Base-by-base conservation (phyloP, 2,113 vertebrate genomes). In the Myodes glareolus region DNA sequence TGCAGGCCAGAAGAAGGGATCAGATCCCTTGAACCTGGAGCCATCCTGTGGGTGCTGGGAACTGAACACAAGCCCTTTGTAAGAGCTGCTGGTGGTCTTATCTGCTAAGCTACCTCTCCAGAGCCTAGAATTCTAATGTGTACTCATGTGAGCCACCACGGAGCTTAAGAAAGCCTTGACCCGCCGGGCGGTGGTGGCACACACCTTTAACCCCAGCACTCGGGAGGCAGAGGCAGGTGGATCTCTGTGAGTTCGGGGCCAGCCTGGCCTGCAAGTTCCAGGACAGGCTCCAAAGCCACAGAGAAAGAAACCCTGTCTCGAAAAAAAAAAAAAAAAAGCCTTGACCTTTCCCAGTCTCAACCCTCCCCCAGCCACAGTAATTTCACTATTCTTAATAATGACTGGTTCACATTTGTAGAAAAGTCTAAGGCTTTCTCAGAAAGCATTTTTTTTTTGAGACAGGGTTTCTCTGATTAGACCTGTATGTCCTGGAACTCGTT, bases 371-470 rank as follows among this genome's bases (percentile, higher is more conserved):
- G 16, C 12, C 33, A 73, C 33, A 36, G 3, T 90, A 68, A 86
- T 68, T 95, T 85, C 45, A 94, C 96, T 91, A 50, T 29, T 47
- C 36, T 87, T 94, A 21, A 70, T 85, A 93, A 89, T 52, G 68
- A 65, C 76, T 91, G 75, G 33, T 75, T 85, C 84, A 76, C 16
- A 68, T 19, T 75, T 39, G 55, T 91, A 33, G 90, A 95, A 93
- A 89, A 93, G n/a, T 50, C 21, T 80, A 39, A 86, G 61, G 23
- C 23, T 52, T 86, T 89, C 75, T 70, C 21, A 11, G 84, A 92
- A 82, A 61, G 1, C 31, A 81, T 96, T 96, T 63, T 65, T 70
- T 70, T n/a, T n/a, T n/a, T n/a, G n/a, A n/a, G n/a, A n/a, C n/a
- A n/a, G n/a, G n/a, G n/a, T n/a, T n/a, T n/a, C 68, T 36, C 68